phyloP scores from a whole-genome alignment of 2,113 vertebrate species.

The Anolis sagrei region DNA sequence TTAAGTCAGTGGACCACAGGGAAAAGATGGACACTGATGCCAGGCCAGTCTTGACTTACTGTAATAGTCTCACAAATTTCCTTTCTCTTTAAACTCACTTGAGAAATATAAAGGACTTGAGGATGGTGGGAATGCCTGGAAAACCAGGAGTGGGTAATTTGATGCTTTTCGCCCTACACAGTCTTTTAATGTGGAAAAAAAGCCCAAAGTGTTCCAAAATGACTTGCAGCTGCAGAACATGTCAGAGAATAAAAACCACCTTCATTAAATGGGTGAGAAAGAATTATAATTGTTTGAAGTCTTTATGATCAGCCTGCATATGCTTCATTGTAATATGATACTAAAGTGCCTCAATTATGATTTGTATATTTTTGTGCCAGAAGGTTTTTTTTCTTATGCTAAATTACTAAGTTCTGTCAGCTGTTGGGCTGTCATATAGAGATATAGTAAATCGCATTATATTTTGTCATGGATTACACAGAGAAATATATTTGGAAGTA shows the following conservation, averaged over 20 bases:
- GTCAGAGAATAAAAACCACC: conserved; percentile 70
- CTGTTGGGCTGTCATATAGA: conserved; percentile 81
- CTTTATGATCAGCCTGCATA: conserved; percentile 69
- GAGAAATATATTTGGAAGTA: conserved; percentile 82
- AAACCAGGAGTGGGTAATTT: conserved; percentile 54
- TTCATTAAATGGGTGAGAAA: conserved; percentile 72
- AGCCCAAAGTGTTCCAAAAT: conserved; percentile 58
- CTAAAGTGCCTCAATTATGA: conserved; percentile 77
- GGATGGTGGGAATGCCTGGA: conserved; percentile 35
- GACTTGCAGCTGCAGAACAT: conserved; percentile 72
- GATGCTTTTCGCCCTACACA: conserved; percentile 53
- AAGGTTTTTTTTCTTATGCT: conserved; percentile 79
- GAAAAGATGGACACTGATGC: neutral
- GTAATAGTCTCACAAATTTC: neutral
- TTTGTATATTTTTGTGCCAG: conserved; percentile 81
- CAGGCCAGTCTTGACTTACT: neutral
- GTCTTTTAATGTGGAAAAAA: conserved; percentile 71
- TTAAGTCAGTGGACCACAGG: neutral
- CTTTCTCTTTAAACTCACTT: neutral
- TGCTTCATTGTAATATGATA: conserved; percentile 80
- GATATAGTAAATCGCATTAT: conserved; percentile 86
- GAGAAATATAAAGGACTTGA: conserved; percentile 5
- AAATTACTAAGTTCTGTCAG: conserved; percentile 89
- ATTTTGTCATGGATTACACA: conserved; percentile 85
- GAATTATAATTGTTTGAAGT: conserved; percentile 79